A percentile compares a stretch with the other conserved stretches of the same genome.
Evolutionary conservation across 2,113 vertebrate genomes (phyloP).

Genomic region (Dinomys branickii): DNA sequence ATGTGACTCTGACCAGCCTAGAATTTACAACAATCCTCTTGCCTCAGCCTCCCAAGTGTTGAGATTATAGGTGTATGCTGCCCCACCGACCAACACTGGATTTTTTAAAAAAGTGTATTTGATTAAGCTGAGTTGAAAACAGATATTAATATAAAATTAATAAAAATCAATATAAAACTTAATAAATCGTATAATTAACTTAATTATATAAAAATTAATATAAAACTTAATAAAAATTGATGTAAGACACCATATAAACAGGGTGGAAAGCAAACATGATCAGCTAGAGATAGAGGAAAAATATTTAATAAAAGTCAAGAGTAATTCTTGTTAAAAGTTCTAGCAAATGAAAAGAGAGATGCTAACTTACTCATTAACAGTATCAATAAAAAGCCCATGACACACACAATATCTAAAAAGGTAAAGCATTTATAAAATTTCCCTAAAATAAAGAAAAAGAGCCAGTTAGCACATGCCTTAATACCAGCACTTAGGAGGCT

Average conservation of each 20-base stretch:
- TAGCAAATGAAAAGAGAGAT: not conserved
- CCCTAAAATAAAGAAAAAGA: too few relatives aligned
- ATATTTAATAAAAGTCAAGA: not conserved
- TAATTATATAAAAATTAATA: not conserved
- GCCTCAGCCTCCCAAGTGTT: too few relatives aligned
- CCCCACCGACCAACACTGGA: not conserved
- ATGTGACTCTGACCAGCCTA: too few relatives aligned
- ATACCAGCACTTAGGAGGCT: too few relatives aligned
- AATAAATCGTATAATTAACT: too few relatives aligned
- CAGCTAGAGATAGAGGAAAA: not conserved
- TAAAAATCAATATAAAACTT: not conserved
- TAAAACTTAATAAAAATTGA: not conserved
- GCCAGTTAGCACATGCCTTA: too few relatives aligned
- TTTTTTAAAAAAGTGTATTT: not conserved
- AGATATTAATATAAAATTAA: not conserved
- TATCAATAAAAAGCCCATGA: not conserved
- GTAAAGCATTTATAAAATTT: too few relatives aligned
- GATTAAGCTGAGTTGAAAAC: conserved; percentile 12
- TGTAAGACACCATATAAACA: not conserved
- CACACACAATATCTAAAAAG: too few relatives aligned
- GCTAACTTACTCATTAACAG: not conserved
- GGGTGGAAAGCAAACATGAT: not conserved
- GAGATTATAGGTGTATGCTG: too few relatives aligned
- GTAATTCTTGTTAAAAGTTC: not conserved
- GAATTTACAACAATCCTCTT: too few relatives aligned